A percentile compares a stretch with the other conserved stretches of the same genome.
phyloP scores from a whole-genome alignment of 1,140 invertebrate species.

The Ceratosolen solmsi region DNA sequence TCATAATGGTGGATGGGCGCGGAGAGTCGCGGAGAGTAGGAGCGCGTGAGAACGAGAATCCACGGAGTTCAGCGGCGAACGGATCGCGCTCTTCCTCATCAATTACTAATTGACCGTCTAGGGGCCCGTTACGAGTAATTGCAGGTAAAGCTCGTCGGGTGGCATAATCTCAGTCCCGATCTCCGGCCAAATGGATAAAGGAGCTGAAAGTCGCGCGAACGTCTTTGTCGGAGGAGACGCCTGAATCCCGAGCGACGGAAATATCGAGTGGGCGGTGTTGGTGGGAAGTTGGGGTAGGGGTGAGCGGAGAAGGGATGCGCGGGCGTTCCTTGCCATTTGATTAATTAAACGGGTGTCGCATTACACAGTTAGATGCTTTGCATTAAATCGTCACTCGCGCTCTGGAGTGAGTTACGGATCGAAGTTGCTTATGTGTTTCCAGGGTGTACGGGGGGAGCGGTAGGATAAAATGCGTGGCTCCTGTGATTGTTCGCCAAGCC shows the following conservation, averaged over 20 bases:
- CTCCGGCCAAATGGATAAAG: background rate
- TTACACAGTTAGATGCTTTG: background rate
- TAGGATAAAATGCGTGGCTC: too few relatives aligned
- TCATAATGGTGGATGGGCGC: too few relatives aligned
- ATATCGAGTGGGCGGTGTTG: too few relatives aligned
- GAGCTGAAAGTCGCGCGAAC: background rate
- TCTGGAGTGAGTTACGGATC: too few relatives aligned
- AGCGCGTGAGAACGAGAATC: conserved; percentile 46
- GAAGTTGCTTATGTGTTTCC: background rate
- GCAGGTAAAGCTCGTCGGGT: background rate
- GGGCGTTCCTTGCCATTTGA: background rate
- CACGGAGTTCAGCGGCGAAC: background rate
- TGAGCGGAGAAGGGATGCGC: too few relatives aligned
- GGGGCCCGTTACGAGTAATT: conserved; percentile 34
- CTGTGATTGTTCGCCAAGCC: too few relatives aligned
- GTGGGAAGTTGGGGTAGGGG: background rate
- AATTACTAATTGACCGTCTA: conserved; percentile 42
- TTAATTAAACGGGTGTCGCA: background rate
- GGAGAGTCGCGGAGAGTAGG: too few relatives aligned
- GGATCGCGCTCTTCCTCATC: background rate
- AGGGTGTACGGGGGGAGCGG: background rate
- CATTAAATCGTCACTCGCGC: background rate
- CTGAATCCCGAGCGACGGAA: too few relatives aligned
- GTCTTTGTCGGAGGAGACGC: too few relatives aligned
- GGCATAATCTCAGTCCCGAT: background rate